Base-by-base conservation (phyloP, 1,140 invertebrate species). In the Dendrolimus kikuchii region DNA sequence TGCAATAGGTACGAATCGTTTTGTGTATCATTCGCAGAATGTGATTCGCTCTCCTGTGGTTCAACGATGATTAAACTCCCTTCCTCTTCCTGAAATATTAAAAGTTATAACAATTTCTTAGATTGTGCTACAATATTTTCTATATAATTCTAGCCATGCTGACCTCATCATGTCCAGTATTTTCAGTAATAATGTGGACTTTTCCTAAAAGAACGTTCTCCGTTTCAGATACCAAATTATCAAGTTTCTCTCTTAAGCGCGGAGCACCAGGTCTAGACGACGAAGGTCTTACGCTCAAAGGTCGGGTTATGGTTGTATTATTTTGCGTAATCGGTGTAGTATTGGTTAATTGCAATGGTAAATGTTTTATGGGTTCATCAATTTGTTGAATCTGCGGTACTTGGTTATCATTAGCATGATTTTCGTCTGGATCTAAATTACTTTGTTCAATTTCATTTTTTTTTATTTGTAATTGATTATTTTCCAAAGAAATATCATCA, bases 191-290 rank as follows among this genome's bases (percentile, higher is more conserved):
- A 0, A 94, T 91, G 66, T 91, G 92, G 8, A 93, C 90, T 77
- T 90, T 90, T 7, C 89, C 89, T 58, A 90, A 73, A 46, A 89
- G 77, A 42, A 89, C 86, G 55, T 89, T 72, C 48, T 91, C 86
- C 37, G 87, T 79, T 51, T 88, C 89, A 63, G 89, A 77, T 74
- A 90, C 83, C 78, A 89, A 62, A 73, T 76, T 76, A 44, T 83
- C 80, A 55, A 73, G 60, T 64, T 81, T 86, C 78, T 91, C 88
- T 68, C 89, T 88, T 54, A 93, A 80, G 53, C 92, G 88, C 5
- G 94, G 94, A 37, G 94, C 94, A 46, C 93, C 93, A 1, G 94
- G 94, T 53, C 94, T 88, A 8, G 93, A 93, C 57, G 93, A 95
- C 0, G 92, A 90, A 5, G 94, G 94, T 51, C 92, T 85, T 40